Evolutionary conservation across 1,140 invertebrate genomes (phyloP).

Genomic region (Nylanderia fulva): DNA sequence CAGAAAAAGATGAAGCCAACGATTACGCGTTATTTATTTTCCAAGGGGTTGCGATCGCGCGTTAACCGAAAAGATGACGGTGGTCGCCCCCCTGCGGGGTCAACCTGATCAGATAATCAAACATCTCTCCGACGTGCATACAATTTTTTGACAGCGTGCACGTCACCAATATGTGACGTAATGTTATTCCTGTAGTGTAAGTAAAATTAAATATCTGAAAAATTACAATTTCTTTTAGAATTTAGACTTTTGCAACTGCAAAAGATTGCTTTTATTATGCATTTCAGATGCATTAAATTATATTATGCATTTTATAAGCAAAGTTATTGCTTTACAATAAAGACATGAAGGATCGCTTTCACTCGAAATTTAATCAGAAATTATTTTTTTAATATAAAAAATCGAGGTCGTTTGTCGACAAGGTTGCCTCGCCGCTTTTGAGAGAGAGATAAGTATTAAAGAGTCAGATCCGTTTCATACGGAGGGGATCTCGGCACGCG

Average conservation of each 20-base stretch:
- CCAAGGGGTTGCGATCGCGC: conserved; percentile 79
- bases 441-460: conserved; percentile 9
- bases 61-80: conserved; percentile 64
- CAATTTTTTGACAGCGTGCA: conserved; percentile 32
- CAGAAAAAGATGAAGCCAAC: conserved; percentile 72
- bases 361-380: too few species aligned
- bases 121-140: conserved; percentile 19
- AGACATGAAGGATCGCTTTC: not conserved
- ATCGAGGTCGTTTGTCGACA: conserved; percentile 33
- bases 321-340: not conserved
- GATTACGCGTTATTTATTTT: conserved; percentile 80
- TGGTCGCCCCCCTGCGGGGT: conserved; percentile 76
- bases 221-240: not conserved
- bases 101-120: conserved; percentile 76
- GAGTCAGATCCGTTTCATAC: not conserved
- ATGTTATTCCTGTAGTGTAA: too few species aligned
- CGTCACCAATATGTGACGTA: not conserved
- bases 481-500: conserved; percentile 68
- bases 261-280: not conserved
- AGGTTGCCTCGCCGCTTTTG: conserved; percentile 9
- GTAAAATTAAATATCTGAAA: not conserved
- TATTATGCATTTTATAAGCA: conserved; percentile 45
- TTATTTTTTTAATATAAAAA: not conserved
- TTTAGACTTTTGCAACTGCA: not conserved
- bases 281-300: not conserved